phyloP scores from a whole-genome alignment of 2,888 invertebrate species.

The Cylindroiulus punctatus region DNA sequence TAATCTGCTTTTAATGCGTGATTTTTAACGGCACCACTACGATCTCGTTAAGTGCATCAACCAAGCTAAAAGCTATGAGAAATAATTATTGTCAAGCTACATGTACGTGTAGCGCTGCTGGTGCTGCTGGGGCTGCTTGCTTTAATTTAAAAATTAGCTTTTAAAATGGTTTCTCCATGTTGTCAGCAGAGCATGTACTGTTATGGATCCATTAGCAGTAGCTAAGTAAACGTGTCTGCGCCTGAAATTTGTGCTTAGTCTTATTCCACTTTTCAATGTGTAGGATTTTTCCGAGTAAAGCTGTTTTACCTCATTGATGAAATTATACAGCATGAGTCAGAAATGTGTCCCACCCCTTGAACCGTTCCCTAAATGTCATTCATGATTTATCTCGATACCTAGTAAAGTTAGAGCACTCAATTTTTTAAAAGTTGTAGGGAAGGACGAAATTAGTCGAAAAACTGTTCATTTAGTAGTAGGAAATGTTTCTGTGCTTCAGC shows the following conservation, averaged over 20 bases:
- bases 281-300: neutral
- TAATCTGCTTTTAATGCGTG: constrained; percentile 34
- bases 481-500: too few species aligned
- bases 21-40: constrained; percentile 6
- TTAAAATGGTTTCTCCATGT: constrained; percentile 2
- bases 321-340: too few species aligned
- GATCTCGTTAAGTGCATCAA: constrained; percentile 38
- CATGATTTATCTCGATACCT: too few species aligned
- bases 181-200: neutral
- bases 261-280: neutral
- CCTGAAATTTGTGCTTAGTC: neutral
- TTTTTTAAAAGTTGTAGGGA: too few species aligned
- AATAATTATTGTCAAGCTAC: neutral
- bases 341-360: too few species aligned
- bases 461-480: too few species aligned
- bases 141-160: constrained; percentile 24
- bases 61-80: neutral
- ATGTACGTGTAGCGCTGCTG: too few species aligned
- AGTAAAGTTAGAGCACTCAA: too few species aligned
- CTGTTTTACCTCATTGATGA: neutral
- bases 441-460: too few species aligned
- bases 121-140: neutral
- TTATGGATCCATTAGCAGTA: constrained; percentile 8
- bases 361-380: too few species aligned
- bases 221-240: neutral